Percentiles rank a stretch among this genome's conserved stretches.
These are phyloP conservation scores for Mermis nigrescens DNA, from an alignment of 2,888 invertebrate genomes.

Conservation along the genomic window DNA sequence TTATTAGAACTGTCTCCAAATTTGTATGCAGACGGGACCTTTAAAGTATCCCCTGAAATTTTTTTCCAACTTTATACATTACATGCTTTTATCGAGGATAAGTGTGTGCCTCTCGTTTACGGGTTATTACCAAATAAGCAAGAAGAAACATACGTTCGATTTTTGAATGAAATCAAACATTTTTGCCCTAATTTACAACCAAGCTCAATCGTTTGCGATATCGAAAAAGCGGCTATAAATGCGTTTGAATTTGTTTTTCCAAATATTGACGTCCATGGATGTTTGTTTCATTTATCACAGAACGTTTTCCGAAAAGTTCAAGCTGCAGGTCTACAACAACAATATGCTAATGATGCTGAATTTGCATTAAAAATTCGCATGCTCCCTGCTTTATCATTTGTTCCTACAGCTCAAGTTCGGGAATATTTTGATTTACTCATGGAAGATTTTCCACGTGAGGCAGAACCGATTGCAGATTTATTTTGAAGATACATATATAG, in stretches of 20 bases:
- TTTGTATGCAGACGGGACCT: constrained; percentile 1
- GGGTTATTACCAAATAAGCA: constrained; percentile 1
- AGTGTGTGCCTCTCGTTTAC: neutral
- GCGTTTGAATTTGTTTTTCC: neutral
- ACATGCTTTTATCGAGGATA: neutral
- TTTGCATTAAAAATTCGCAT: neutral
- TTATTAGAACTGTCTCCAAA: neutral
- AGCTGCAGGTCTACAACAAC: neutral
- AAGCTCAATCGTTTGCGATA: neutral
- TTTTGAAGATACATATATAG: constrained; percentile 4
- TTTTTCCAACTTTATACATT: constrained; percentile 6
- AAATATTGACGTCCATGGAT: neutral
- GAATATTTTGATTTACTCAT: neutral
- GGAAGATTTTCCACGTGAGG: neutral
- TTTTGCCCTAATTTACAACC: neutral
- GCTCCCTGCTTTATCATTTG: neutral
- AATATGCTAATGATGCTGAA: neutral
- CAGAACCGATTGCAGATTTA: neutral
- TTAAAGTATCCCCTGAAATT: neutral
- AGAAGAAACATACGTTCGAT: neutral
- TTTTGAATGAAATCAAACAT: neutral
- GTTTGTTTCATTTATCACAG: neutral
- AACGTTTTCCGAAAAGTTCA: neutral
- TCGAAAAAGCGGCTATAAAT: neutral
- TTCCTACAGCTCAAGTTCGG: neutral